Conservation (phyloP, 2,113 vertebrate genomes). For the Aramus guarauna region DNA sequence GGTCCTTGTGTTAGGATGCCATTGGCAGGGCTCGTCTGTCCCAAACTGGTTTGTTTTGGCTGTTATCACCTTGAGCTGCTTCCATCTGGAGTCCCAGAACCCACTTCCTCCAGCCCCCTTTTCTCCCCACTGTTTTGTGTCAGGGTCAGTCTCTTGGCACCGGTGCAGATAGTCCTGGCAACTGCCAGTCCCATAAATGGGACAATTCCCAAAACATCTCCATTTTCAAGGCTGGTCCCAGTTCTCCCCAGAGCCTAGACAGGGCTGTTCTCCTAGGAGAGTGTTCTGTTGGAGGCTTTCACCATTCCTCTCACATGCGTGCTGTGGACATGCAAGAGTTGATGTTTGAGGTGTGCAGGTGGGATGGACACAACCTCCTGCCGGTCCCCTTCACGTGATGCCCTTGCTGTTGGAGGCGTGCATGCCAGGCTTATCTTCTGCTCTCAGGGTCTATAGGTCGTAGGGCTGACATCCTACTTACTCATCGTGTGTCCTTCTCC, state of each 20-base stretch:
- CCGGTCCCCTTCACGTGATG: background rate
- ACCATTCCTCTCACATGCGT: background rate
- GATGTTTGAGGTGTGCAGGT: background rate
- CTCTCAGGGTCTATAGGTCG: background rate
- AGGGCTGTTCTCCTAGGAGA: background rate
- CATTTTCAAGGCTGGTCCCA: background rate
- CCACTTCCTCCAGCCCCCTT: background rate
- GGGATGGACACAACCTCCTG: background rate
- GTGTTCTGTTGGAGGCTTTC: background rate
- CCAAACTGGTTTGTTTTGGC: background rate
- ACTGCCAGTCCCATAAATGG: background rate
- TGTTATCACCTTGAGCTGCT: background rate
- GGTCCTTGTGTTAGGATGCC: background rate
- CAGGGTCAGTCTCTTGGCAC: background rate
- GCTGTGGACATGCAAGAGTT: background rate
- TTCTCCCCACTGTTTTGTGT: background rate
- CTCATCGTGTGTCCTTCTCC: constrained; percentile 25
- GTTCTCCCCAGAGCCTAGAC: background rate
- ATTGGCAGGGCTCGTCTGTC: background rate
- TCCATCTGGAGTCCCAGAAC: background rate
- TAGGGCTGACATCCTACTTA: background rate
- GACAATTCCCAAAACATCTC: background rate
- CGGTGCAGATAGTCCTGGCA: background rate
- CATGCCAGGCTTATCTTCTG: background rate
- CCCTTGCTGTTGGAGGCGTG: background rate